Conservation (phyloP, 53 echinoderm and acorn worm species). For the Paelopatides confundens region DNA sequence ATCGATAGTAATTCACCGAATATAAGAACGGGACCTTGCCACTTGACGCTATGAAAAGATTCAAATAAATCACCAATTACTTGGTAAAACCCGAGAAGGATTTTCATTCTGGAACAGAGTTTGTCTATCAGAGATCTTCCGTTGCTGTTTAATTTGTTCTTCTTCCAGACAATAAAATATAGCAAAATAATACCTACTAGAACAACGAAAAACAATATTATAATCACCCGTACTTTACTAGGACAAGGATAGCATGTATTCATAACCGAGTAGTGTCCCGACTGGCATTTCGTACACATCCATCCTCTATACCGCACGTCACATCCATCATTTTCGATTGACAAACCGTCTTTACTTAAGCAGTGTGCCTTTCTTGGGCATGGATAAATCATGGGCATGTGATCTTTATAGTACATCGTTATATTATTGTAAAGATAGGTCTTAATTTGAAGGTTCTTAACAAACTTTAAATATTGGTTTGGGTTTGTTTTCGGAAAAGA, state of each 20-base stretch:
- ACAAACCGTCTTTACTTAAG: background rate
- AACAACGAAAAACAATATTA: background rate
- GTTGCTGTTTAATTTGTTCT: background rate
- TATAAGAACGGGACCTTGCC: background rate
- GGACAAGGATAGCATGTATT: background rate
- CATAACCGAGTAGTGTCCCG: background rate
- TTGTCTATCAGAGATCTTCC: background rate
- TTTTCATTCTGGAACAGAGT: background rate
- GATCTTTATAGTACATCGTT: background rate
- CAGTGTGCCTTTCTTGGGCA: background rate
- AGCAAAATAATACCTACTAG: background rate
- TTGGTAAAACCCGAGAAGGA: background rate
- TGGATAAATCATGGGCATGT: background rate
- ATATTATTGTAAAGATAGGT: background rate
- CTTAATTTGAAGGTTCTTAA: background rate
- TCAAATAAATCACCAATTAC: background rate
- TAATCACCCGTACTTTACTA: background rate
- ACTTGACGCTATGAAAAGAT: background rate
- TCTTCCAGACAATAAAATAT: background rate
- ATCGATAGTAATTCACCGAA: background rate
- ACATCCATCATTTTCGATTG: background rate
- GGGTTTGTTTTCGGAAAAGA: background rate
- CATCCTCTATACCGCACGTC: background rate
- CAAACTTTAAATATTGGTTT: background rate
- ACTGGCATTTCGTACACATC: constrained; percentile 8